A percentile compares a stretch with the other conserved stretches of the same genome.
Conservation (phyloP, 2,888 invertebrate species). For the Trissoscelio sp. region DNA sequence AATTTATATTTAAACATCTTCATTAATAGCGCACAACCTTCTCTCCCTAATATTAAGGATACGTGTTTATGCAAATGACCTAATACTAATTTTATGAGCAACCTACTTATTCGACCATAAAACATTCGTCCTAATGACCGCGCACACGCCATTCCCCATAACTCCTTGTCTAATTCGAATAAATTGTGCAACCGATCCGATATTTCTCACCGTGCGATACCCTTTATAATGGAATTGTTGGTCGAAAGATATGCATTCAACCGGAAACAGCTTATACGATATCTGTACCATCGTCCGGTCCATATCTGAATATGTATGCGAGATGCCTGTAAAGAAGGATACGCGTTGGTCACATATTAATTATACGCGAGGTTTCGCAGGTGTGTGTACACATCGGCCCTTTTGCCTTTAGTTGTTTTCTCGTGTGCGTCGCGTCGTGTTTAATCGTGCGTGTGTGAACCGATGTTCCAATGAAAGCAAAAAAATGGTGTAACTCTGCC, state of each 20-base stretch:
- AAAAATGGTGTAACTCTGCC: conserved; percentile 49
- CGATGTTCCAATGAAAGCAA: conserved; percentile 46
- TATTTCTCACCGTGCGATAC: conserved; percentile 47
- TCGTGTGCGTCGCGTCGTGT: conserved; percentile 55
- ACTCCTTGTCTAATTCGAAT: conserved; percentile 59
- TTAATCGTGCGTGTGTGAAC: conserved; percentile 77
- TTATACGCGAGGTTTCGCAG: conserved; percentile 75
- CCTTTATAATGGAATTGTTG: conserved; percentile 44
- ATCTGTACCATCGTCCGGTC: conserved; percentile 74
- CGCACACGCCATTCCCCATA: conserved; percentile 24
- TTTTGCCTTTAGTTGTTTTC: conserved; percentile 59
- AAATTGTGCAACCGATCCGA: conserved; percentile 31
- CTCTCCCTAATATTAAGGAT: conserved; percentile 34
- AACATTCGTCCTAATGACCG: conserved; percentile 48
- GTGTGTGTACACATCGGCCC: conserved; percentile 70
- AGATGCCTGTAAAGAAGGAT: conserved; percentile 70
- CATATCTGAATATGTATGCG: conserved; percentile 73
- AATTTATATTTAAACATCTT: conserved; percentile 46
- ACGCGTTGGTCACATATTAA: conserved; percentile 73
- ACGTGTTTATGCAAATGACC: conserved; percentile 58
- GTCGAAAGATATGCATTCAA: conserved; percentile 59
- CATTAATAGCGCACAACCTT: conserved; percentile 30
- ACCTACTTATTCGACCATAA: conserved; percentile 49
- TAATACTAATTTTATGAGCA: conserved; percentile 49
- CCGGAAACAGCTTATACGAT: conserved; percentile 71